Evolutionary conservation across 1,140 invertebrate genomes (phyloP).

Genomic region (Thaumatotibia leucotreta): DNA sequence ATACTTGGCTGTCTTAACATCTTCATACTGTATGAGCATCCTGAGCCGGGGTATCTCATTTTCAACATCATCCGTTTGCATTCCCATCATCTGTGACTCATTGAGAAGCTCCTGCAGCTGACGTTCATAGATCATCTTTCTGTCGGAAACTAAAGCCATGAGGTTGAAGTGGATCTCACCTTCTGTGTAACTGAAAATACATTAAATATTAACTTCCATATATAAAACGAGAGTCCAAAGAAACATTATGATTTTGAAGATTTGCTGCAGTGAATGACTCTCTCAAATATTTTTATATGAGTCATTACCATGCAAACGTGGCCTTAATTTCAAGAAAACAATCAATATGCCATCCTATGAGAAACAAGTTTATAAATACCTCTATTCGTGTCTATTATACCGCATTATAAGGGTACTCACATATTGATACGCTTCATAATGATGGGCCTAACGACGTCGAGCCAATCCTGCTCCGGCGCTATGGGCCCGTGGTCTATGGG

Average conservation of each 20-base stretch:
- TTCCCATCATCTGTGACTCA: conserved; percentile 69
- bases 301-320: too few species aligned
- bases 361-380: too few species aligned
- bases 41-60: conserved; percentile 86
- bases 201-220: too few species aligned
- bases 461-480: conserved; percentile 90
- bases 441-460: conserved; percentile 92
- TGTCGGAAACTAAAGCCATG: conserved; percentile 97
- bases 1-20: conserved; percentile 89
- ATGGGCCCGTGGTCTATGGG: conserved; percentile 94
- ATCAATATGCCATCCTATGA: too few species aligned
- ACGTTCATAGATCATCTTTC: conserved; percentile 90
- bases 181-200: conserved; percentile 87
- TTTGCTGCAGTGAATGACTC: too few species aligned
- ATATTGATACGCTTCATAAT: conserved; percentile 96
- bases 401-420: conserved; percentile 73
- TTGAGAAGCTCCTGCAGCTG: conserved; percentile 84
- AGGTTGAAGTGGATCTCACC: conserved; percentile 99
- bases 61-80: conserved; percentile 80
- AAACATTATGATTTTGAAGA: too few species aligned
- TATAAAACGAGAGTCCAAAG: too few species aligned
- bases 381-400: too few species aligned
- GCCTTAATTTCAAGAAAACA: too few species aligned
- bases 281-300: too few species aligned
- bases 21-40: conserved; percentile 90